These are phyloP conservation scores for Vulpes vulpes DNA, from an alignment of 2,113 vertebrate species.

Conservation along the genomic window DNA sequence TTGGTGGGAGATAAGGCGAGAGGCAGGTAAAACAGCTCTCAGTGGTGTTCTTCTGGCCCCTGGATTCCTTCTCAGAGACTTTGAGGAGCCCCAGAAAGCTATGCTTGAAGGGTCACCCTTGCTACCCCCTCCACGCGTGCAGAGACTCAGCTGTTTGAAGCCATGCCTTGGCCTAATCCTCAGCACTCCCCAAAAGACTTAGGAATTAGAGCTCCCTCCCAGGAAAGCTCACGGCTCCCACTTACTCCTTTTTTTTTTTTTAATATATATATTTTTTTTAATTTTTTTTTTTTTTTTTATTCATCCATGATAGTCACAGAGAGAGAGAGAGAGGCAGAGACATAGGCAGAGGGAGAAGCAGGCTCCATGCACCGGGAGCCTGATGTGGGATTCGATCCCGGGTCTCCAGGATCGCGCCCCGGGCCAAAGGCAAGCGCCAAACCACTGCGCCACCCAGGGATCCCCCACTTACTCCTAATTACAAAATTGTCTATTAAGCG, in stretches of 20 bases:
- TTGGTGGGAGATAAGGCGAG: neutral
- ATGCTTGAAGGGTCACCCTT: accelerated
- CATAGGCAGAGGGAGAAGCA: no score
- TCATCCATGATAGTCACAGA: no score
- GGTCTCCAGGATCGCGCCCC: no score
- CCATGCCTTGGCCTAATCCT: neutral
- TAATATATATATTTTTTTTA: no score
- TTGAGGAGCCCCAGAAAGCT: neutral
- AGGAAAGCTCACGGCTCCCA: neutral
- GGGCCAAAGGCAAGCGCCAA: no score
- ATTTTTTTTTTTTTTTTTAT: no score
- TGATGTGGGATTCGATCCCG: no score
- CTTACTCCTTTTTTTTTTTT: no score
- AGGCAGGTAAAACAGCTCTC: neutral
- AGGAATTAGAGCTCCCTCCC: neutral
- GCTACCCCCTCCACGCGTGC: accelerated
- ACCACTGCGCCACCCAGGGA: no score
- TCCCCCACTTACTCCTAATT: neutral
- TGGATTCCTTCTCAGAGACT: neutral
- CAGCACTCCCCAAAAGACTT: neutral
- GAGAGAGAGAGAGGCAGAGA: no score
- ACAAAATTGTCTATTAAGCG: neutral
- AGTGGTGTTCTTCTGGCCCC: neutral
- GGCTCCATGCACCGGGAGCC: no score
- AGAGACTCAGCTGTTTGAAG: no score